Conservation (phyloP, 2,113 vertebrate genomes). For the Rhabdornis inornatus region DNA sequence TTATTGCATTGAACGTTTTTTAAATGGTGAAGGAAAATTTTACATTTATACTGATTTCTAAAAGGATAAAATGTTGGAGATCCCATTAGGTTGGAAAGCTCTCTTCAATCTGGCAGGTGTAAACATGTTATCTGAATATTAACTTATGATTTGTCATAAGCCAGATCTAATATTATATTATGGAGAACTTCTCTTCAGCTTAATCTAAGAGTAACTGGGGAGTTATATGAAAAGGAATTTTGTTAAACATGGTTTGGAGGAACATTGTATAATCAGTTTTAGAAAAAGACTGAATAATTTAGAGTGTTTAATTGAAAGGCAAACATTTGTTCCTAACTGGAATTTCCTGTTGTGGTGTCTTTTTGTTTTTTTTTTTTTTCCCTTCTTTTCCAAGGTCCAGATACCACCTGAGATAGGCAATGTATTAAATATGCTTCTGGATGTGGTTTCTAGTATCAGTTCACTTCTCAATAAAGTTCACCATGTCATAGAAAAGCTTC, state of each 20-base stretch:
- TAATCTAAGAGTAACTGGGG: not conserved
- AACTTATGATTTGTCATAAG: not conserved
- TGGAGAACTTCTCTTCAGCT: not conserved
- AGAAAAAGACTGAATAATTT: not conserved
- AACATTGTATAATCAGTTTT: not conserved
- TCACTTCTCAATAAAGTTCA: slow-evolving; percentile 52
- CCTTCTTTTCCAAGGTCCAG: slow-evolving; percentile 19
- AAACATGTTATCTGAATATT: not conserved
- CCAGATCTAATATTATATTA: not conserved
- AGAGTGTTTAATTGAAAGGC: not conserved
- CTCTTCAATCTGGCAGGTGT: not conserved
- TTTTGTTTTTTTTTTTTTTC: no score
- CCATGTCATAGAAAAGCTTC: slow-evolving; percentile 27
- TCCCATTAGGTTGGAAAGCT: not conserved
- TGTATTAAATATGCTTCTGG: slow-evolving; percentile 48
- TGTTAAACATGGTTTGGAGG: not conserved
- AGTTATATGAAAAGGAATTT: not conserved
- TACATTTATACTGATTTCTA: not conserved
- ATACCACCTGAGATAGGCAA: slow-evolving; percentile 34
- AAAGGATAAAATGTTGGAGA: not conserved
- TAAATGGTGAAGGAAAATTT: not conserved
- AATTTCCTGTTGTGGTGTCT: not conserved
- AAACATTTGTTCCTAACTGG: not conserved
- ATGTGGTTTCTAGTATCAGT: slow-evolving; percentile 60
- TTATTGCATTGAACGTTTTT: not conserved